phyloP scores from a whole-genome alignment of 2,113 vertebrate genomes.

The Amblyornis subalaris region DNA sequence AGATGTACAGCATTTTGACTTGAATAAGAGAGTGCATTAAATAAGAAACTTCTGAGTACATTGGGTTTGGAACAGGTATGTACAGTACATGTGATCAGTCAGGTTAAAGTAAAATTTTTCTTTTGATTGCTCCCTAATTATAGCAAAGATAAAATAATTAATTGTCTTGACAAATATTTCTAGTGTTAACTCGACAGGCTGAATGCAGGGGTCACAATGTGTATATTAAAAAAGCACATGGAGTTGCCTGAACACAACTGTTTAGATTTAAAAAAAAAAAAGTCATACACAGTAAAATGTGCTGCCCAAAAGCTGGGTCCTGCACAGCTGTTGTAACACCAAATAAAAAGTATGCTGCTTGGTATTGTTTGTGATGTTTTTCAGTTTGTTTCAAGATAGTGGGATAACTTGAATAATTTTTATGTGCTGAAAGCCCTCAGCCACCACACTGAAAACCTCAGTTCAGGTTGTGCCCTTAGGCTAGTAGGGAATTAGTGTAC shows the following conservation, averaged over 20 bases:
- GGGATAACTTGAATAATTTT: conserved; percentile 8
- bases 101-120: conserved; percentile 66
- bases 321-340: conserved; percentile 76
- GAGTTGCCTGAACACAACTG: conserved; percentile 50
- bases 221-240: conserved; percentile 67
- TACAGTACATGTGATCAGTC: conserved; percentile 69
- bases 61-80: conserved; percentile 68
- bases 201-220: conserved; percentile 64
- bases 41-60: conserved; percentile 53
- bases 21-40: conserved; percentile 63
- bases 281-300: conserved; percentile 35
- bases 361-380: conserved; percentile 63
- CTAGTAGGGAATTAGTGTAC: neutral
- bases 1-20: conserved; percentile 73
- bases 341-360: conserved; percentile 89
- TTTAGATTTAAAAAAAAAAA: conserved; percentile 51
- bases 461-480: neutral
- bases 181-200: conserved; percentile 64
- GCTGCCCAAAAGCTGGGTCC: conserved; percentile 45
- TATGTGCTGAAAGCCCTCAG: neutral
- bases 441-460: neutral
- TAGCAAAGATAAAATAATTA: conserved; percentile 72
- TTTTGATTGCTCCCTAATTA: conserved; percentile 70
- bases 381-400: conserved; percentile 26
- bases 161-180: conserved; percentile 74